Percentiles rank a stretch among this genome's conserved stretches.
phyloP scores from a whole-genome alignment of 2,797 vertebrate genomes.

The Crotalus adamanteus region DNA sequence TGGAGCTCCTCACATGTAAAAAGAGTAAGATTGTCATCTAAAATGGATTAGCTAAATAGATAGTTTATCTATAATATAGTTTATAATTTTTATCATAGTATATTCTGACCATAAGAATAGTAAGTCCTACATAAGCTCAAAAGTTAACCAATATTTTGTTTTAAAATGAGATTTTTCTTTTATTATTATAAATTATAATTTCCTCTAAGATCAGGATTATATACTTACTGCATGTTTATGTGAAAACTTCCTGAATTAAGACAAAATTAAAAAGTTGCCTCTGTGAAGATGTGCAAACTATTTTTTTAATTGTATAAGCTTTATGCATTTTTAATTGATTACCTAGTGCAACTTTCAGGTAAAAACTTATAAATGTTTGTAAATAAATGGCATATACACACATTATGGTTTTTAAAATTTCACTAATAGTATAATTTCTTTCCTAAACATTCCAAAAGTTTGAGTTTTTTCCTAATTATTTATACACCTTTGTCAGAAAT shows the following conservation, averaged over 20 bases:
- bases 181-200: neutral
- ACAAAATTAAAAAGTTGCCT: neutral
- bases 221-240: neutral
- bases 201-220: neutral
- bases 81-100: neutral
- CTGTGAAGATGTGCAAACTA: neutral
- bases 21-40: neutral
- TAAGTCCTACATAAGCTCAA: slow-evolving; percentile 31
- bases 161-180: slow-evolving; percentile 35
- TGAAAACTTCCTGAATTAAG: neutral
- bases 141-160: slow-evolving; percentile 10
- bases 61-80: neutral
- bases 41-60: neutral
- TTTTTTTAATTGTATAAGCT: neutral
- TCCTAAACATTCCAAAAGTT: neutral
- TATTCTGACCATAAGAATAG: neutral
- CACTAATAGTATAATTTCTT: neutral
- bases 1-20: neutral
- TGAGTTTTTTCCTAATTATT: neutral
- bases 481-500: neutral
- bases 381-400: neutral
- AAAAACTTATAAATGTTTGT: neutral
- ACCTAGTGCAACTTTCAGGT: neutral
- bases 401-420: neutral
- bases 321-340: neutral